A percentile compares a stretch with the other conserved stretches of the same genome.
Conservation (phyloP, 2,797 vertebrate species). For the Acanthiza pusilla region DNA sequence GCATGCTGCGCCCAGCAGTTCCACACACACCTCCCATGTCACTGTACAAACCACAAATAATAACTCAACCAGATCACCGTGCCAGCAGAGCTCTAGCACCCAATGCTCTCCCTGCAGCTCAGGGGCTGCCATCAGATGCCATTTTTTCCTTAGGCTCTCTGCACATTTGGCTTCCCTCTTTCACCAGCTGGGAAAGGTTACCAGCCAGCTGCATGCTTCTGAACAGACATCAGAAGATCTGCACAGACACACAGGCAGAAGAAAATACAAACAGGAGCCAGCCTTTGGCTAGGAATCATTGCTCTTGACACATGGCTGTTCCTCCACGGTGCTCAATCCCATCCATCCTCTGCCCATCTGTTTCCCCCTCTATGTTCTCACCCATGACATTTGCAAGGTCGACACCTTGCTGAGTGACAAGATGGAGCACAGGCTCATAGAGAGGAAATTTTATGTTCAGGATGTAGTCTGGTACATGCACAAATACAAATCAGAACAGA, state of each 20-base stretch:
- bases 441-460: neutral
- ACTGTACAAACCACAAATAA: neutral
- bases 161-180: neutral
- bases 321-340: neutral
- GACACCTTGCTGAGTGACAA: neutral
- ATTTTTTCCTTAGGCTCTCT: neutral
- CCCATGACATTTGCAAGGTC: neutral
- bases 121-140: neutral
- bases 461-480: neutral
- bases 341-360: neutral
- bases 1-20: neutral
- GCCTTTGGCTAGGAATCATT: neutral
- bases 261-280: neutral
- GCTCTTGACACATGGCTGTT: neutral
- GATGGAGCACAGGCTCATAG: neutral
- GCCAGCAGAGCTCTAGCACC: neutral
- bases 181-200: neutral
- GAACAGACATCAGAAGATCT: neutral
- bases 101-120: neutral
- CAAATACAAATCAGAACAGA: conserved; percentile 7
- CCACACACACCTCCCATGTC: accelerated
- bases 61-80: neutral
- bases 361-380: neutral
- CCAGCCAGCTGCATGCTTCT: conserved; percentile 1
- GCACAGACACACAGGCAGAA: neutral